These are phyloP conservation scores for Dromiciops gliroides DNA, from an alignment of 2,113 vertebrate genomes.

Conservation along the genomic window DNA sequence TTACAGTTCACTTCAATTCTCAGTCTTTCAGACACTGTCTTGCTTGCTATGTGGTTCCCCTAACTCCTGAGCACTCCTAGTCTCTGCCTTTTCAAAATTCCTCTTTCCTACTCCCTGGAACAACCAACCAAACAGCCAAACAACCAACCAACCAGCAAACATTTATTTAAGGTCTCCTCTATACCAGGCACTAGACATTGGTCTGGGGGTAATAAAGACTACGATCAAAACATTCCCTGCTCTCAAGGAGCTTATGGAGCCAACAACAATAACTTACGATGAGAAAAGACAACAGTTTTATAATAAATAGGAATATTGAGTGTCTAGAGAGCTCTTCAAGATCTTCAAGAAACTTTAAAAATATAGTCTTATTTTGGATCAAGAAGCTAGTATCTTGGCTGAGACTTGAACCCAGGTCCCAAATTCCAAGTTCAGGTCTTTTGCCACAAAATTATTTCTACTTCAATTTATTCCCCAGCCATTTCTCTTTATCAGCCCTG, in stretches of 20 bases:
- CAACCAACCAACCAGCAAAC: not conserved
- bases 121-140: not conserved
- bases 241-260: not conserved
- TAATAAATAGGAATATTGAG: not conserved
- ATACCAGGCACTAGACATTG: no score
- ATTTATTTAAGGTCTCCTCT: not conserved
- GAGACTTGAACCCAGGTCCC: not conserved
- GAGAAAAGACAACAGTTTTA: not conserved
- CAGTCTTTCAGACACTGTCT: conserved; percentile 1
- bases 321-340: not conserved
- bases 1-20: not conserved
- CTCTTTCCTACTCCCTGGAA: not conserved
- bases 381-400: not conserved
- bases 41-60: not conserved
- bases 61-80: conserved; percentile 35
- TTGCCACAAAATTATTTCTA: not conserved
- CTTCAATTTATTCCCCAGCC: not conserved
- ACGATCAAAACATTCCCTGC: not conserved
- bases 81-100: not conserved
- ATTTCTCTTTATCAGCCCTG: not conserved
- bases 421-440: not conserved
- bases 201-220: not conserved
- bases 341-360: not conserved
- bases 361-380: not conserved
- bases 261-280: not conserved